These are phyloP conservation scores for Meleagris gallopavo DNA, from an alignment of 2,113 vertebrate genomes.

Conservation along the genomic window DNA sequence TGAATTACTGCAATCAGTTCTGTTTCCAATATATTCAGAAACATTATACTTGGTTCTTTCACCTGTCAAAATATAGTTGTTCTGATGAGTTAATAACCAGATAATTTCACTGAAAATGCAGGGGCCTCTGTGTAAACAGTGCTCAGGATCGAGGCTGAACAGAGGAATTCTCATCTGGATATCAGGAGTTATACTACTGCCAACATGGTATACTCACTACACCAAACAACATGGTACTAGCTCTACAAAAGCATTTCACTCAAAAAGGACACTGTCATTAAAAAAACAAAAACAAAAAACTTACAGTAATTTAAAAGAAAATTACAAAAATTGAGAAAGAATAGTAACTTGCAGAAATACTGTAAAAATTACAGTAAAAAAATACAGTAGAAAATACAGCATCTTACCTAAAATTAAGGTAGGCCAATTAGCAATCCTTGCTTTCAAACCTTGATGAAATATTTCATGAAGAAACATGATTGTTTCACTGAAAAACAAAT, in stretches of 20 bases:
- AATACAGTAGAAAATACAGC: neutral
- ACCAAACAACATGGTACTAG: neutral
- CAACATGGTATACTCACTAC: neutral
- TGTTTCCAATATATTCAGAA: neutral
- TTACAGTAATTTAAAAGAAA: neutral
- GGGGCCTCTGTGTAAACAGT: neutral
- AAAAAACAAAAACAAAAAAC: neutral
- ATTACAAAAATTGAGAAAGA: neutral
- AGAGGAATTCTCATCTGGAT: neutral
- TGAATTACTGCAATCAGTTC: neutral
- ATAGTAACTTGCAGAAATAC: neutral
- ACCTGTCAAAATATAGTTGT: neutral
- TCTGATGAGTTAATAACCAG: neutral
- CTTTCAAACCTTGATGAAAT: slow-evolving; percentile 98
- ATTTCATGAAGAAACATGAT: slow-evolving; percentile 99
- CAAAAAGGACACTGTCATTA: neutral
- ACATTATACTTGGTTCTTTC: neutral
- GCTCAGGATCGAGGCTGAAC: neutral
- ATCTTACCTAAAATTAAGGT: slow-evolving; percentile 96
- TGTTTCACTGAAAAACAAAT: slow-evolving; percentile 88
- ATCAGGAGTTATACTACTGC: neutral
- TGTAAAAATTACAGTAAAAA: no score
- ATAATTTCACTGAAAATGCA: neutral
- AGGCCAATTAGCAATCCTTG: slow-evolving; percentile 97
- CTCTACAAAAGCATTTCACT: neutral